Conservation (phyloP, 2,797 vertebrate species). For the Scarus forsteni region DNA sequence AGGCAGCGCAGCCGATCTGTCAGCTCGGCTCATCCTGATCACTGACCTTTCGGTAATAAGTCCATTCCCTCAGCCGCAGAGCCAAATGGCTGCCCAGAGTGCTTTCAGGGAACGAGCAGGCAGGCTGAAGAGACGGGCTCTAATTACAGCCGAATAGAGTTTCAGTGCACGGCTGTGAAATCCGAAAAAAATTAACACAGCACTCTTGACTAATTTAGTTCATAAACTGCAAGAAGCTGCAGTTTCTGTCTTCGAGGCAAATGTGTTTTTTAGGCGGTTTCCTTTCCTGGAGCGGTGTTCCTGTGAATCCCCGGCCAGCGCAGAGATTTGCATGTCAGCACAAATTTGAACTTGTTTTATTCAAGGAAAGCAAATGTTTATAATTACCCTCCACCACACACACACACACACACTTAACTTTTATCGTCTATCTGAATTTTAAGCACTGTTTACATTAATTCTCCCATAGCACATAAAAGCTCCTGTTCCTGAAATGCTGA, state of each 20-base stretch:
- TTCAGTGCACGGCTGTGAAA: constrained; percentile 46
- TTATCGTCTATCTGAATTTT: constrained; percentile 4
- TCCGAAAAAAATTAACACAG: constrained; percentile 55
- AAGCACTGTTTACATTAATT: constrained; percentile 2
- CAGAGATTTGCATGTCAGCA: constrained; percentile 49
- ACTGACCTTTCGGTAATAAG: constrained; percentile 69
- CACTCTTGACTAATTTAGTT: constrained; percentile 49
- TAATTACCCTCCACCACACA: constrained; percentile 41
- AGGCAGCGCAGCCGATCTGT: constrained; percentile 32
- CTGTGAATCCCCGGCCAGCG: constrained; percentile 35
- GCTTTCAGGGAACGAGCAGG: constrained; percentile 29
- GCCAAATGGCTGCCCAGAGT: constrained; percentile 60
- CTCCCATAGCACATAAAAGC: background rate
- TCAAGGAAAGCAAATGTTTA: constrained; percentile 57
- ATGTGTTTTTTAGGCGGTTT: constrained; percentile 38
- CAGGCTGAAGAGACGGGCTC: constrained; percentile 20
- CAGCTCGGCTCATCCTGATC: constrained; percentile 54
- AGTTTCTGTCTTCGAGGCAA: constrained; percentile 49
- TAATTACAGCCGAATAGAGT: constrained; percentile 51
- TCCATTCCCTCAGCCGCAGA: constrained; percentile 37
- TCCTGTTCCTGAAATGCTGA: too few relatives aligned
- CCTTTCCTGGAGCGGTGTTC: constrained; percentile 16
- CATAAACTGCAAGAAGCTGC: constrained; percentile 51
- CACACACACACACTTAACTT: background rate
- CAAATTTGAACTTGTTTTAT: constrained; percentile 51